phyloP scores from a whole-genome alignment of 2,113 vertebrate species.

The Loxodonta africana region DNA sequence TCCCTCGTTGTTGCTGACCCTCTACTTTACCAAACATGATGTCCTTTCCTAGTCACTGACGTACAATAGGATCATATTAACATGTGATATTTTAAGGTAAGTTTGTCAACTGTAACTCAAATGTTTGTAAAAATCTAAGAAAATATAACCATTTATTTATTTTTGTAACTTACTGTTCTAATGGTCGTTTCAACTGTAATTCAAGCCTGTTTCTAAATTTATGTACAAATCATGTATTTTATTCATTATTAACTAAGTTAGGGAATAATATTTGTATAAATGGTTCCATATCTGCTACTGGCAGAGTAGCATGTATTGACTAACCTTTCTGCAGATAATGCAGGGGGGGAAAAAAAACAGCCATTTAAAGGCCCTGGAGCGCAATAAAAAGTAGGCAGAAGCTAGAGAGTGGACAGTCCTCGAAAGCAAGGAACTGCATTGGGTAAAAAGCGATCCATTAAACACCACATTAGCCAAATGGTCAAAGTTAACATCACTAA shows the following conservation, averaged over 20 bases:
- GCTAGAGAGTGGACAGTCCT: background rate
- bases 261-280: conserved; percentile 2
- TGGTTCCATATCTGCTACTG: background rate
- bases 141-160: background rate
- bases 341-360: background rate
- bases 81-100: background rate
- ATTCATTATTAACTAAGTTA: conserved; percentile 2
- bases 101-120: background rate
- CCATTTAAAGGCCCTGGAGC: background rate
- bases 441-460: background rate
- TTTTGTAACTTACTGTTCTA: background rate
- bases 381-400: background rate
- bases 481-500: background rate
- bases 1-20: too few species aligned
- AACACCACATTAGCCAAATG: background rate
- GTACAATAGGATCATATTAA: background rate
- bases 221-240: background rate
- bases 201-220: background rate
- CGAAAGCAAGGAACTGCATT: background rate
- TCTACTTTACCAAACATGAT: too few species aligned
- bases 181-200: background rate
- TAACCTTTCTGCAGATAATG: background rate
- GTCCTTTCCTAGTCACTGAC: too few species aligned
- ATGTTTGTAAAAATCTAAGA: background rate
- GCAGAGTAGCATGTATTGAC: background rate